phyloP scores from a whole-genome alignment of 2,113 vertebrate species.

The Oenanthe melanoleuca region DNA sequence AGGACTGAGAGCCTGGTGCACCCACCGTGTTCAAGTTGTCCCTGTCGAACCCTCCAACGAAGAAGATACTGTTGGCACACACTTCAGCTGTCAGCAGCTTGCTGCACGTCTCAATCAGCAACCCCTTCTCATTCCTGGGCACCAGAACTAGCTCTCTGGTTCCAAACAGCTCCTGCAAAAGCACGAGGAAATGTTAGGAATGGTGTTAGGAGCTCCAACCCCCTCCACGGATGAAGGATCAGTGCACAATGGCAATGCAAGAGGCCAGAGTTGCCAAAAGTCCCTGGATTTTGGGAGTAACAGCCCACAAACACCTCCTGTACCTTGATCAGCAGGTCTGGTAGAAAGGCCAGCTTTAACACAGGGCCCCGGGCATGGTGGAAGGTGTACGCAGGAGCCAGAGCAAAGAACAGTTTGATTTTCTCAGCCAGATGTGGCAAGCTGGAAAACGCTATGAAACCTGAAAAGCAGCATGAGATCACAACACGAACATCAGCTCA shows the following conservation, averaged over 20 bases:
- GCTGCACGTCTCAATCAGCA: neutral
- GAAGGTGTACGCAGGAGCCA: conserved; percentile 84
- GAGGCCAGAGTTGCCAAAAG: neutral
- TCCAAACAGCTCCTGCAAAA: neutral
- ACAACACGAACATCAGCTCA: neutral
- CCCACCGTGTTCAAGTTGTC: neutral
- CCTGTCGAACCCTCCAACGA: accelerated
- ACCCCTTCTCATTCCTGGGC: neutral
- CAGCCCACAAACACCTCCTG: neutral
- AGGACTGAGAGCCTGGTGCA: neutral
- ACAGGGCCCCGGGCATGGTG: conserved; percentile 70
- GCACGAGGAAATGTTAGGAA: neutral
- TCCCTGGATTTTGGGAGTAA: neutral
- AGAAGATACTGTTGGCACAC: neutral
- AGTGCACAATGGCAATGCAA: accelerated
- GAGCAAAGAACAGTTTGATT: conserved; percentile 84
- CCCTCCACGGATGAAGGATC: accelerated
- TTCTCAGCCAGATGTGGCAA: conserved; percentile 85
- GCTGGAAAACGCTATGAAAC: conserved; percentile 88
- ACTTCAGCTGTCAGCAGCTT: accelerated
- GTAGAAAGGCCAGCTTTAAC: conserved; percentile 71
- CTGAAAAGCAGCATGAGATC: conserved; percentile 61
- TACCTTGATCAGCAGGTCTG: conserved; percentile 81
- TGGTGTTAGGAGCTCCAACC: accelerated
- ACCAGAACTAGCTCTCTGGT: neutral